These are phyloP conservation scores for Isaurus tuberculatus DNA, from an alignment of 92 coral and sea anemone genomes.

Conservation along the genomic window DNA sequence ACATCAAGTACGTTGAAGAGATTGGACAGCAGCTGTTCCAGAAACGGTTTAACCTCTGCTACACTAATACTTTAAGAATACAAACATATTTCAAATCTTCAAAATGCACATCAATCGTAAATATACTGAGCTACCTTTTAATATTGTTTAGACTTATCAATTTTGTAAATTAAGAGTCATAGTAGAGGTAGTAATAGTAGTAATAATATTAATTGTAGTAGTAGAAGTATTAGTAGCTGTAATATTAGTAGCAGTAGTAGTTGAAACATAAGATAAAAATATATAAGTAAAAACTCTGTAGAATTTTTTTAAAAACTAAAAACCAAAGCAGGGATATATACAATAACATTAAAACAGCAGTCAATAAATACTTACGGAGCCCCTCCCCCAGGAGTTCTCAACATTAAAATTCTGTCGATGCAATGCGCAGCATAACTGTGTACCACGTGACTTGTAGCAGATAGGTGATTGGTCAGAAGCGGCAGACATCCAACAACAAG, in stretches of 20 bases:
- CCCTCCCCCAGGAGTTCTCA: constrained; percentile 92
- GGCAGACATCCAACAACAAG: constrained; percentile 82
- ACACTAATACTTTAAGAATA: constrained; percentile 64
- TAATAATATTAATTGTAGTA: neutral
- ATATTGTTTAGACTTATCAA: no score
- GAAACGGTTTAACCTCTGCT: constrained; percentile 77
- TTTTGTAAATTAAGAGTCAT: no score
- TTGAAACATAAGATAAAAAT: neutral
- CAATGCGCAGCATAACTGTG: constrained; percentile 97
- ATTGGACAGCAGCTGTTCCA: constrained; percentile 68
- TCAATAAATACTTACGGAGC: constrained; percentile 77
- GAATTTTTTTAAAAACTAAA: neutral
- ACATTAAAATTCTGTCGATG: constrained; percentile 90
- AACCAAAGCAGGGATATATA: neutral
- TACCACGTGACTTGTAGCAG: constrained; percentile 92
- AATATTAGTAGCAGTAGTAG: neutral
- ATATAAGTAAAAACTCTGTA: neutral
- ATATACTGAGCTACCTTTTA: no score
- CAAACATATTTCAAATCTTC: no score
- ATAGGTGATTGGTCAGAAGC: constrained; percentile 72
- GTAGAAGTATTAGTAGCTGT: neutral
- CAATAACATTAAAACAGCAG: neutral
- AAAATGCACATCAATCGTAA: no score
- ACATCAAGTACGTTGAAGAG: constrained; percentile 79
- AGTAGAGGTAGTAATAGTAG: neutral